Conservation (phyloP, 2,113 vertebrate species). For the Trematomus loennbergii region DNA sequence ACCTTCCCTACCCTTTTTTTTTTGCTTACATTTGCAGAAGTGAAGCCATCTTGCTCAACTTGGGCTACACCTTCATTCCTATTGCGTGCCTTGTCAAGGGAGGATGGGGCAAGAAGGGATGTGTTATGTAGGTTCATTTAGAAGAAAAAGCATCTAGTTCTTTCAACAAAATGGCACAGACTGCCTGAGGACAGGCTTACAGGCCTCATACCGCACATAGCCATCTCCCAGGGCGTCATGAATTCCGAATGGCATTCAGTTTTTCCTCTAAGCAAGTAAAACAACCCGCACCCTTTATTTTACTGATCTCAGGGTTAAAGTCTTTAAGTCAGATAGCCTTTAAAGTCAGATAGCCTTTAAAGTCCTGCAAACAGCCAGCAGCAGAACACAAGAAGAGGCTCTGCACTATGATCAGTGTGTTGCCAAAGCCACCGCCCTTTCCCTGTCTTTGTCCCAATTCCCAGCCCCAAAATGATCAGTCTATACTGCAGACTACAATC, state of each 20-base stretch:
- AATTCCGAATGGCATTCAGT: slow-evolving; percentile 43
- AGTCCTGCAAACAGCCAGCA: slow-evolving; percentile 46
- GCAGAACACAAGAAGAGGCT: slow-evolving; percentile 46
- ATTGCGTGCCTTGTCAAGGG: slow-evolving; percentile 64
- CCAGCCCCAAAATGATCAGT: slow-evolving; percentile 64
- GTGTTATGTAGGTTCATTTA: slow-evolving; percentile 64
- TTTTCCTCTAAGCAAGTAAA: background rate
- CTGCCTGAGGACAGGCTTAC: slow-evolving; percentile 58
- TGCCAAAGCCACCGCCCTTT: slow-evolving; percentile 73
- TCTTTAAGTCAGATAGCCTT: slow-evolving; percentile 52
- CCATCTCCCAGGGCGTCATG: slow-evolving; percentile 37
- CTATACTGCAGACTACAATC: slow-evolving; percentile 65
- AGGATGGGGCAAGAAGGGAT: slow-evolving; percentile 67
- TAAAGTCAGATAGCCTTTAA: slow-evolving; percentile 48
- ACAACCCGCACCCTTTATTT: slow-evolving; percentile 5
- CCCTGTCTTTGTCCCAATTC: slow-evolving; percentile 69
- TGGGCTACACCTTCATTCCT: slow-evolving; percentile 79
- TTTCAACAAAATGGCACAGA: slow-evolving; percentile 61
- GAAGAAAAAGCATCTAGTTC: background rate
- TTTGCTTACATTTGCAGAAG: slow-evolving; percentile 76
- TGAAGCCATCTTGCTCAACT: slow-evolving; percentile 78
- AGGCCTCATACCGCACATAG: slow-evolving; percentile 43
- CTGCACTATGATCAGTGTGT: slow-evolving; percentile 47
- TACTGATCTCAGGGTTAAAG: slow-evolving; percentile 52
- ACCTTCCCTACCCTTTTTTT: slow-evolving; percentile 10